These are phyloP conservation scores for Rhinogobio ventralis DNA, from an alignment of 2,797 vertebrate species.

Conservation along the genomic window DNA sequence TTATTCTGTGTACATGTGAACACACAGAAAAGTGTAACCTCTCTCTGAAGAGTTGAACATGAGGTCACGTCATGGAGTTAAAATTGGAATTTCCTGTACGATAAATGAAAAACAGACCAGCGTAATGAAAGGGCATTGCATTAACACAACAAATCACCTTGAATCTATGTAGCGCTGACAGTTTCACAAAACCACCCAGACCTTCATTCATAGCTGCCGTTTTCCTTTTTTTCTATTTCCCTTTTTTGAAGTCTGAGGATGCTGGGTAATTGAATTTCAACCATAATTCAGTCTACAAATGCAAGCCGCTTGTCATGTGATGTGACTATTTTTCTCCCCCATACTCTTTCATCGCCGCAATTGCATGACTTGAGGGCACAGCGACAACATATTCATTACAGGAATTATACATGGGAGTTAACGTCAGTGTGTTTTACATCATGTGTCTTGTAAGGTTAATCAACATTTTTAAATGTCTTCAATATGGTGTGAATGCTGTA, in stretches of 20 bases:
- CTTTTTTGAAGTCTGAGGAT: constrained; percentile 68
- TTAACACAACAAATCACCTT: constrained; percentile 24
- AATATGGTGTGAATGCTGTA: not conserved
- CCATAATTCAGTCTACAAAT: constrained; percentile 75
- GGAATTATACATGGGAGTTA: constrained; percentile 46
- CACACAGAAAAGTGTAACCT: not conserved
- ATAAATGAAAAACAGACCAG: constrained; percentile 31
- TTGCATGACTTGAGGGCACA: constrained; percentile 59
- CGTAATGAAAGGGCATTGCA: constrained; percentile 16
- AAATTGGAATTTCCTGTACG: not conserved
- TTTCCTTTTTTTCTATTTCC: constrained; percentile 54
- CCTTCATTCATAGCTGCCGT: constrained; percentile 68
- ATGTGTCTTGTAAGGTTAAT: constrained; percentile 47
- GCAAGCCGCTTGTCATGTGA: constrained; percentile 73
- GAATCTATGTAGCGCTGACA: not conserved
- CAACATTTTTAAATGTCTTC: constrained; percentile 13
- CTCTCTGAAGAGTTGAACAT: not conserved
- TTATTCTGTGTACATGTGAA: not conserved
- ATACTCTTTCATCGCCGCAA: constrained; percentile 72
- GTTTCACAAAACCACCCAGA: constrained; percentile 69
- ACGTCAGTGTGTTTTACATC: constrained; percentile 41
- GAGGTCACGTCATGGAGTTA: constrained; percentile 1
- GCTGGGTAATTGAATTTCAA: constrained; percentile 76
- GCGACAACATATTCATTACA: constrained; percentile 49
- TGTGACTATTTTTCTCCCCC: constrained; percentile 48